A percentile compares a stretch with the other conserved stretches of the same genome.
Conservation (phyloP, 2,113 vertebrate species). For the Istiophorus platypterus region DNA sequence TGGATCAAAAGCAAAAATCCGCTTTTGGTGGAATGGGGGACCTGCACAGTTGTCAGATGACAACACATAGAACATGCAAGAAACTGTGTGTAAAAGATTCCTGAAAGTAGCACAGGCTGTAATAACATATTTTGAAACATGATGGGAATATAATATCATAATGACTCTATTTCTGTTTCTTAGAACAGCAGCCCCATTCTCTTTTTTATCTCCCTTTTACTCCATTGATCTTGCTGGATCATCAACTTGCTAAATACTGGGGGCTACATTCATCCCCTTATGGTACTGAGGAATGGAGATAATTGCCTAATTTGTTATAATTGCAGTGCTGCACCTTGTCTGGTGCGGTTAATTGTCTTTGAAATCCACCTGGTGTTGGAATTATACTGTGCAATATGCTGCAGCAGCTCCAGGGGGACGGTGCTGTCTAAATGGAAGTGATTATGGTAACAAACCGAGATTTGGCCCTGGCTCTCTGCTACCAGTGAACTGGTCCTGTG, state of each 20-base stretch:
- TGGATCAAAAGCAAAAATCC: constrained; percentile 23
- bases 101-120: constrained; percentile 33
- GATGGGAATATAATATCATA: constrained; percentile 54
- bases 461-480: neutral
- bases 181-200: neutral
- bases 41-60: constrained; percentile 12
- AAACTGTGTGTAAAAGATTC: constrained; percentile 25
- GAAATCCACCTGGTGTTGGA: constrained; percentile 65
- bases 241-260: constrained; percentile 50
- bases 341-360: constrained; percentile 60
- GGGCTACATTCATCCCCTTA: constrained; percentile 42
- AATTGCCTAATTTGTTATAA: constrained; percentile 72
- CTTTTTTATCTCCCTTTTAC: neutral
- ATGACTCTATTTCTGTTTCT: constrained; percentile 56
- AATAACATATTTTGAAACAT: constrained; percentile 54
- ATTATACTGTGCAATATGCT: constrained; percentile 38
- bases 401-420: constrained; percentile 40
- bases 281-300: constrained; percentile 40
- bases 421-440: constrained; percentile 28
- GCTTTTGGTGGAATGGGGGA: constrained; percentile 15
- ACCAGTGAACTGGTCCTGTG: neutral
- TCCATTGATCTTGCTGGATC: constrained; percentile 48
- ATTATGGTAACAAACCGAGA: constrained; percentile 54
- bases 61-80: constrained; percentile 24
- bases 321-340: constrained; percentile 54